phyloP scores from a whole-genome alignment of 2,113 vertebrate genomes.

The Vulpes ferrilata region DNA sequence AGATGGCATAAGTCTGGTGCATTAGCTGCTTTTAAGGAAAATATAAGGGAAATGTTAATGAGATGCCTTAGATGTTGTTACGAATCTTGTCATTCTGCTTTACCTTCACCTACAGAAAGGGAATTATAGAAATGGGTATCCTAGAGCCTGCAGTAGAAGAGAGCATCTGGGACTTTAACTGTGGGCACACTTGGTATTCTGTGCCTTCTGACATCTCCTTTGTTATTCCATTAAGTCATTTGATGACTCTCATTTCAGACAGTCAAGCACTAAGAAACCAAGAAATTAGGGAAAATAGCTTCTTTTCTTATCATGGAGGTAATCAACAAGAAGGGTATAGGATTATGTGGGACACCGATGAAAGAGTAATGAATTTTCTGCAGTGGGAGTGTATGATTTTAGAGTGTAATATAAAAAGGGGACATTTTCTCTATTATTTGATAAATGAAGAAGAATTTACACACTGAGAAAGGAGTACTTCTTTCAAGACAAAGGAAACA shows the following conservation, averaged over 20 bases:
- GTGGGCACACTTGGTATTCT: neutral
- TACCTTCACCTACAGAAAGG: neutral
- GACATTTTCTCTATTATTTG: slow-evolving; percentile 25
- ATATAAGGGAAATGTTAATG: neutral
- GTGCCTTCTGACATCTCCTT: neutral
- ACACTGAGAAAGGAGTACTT: neutral
- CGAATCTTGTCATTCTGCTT: neutral
- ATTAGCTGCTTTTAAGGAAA: neutral
- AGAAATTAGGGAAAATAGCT: neutral
- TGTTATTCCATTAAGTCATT: neutral
- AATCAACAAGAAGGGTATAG: neutral
- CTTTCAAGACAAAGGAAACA: neutral
- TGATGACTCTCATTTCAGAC: neutral
- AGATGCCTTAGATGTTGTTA: neutral
- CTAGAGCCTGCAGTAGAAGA: neutral
- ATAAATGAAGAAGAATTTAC: slow-evolving; percentile 55
- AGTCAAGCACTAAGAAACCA: neutral
- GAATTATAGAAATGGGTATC: neutral
- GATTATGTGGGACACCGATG: neutral
- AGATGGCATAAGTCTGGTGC: neutral
- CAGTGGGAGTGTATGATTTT: neutral
- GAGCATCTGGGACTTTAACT: neutral
- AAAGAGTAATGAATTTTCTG: neutral
- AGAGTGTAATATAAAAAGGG: neutral
- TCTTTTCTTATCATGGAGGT: neutral